Evolutionary conservation across 2,797 vertebrate species (phyloP), one percentile per base, ranked within the genome.

Genomic region (Cyprinella venusta): DNA sequence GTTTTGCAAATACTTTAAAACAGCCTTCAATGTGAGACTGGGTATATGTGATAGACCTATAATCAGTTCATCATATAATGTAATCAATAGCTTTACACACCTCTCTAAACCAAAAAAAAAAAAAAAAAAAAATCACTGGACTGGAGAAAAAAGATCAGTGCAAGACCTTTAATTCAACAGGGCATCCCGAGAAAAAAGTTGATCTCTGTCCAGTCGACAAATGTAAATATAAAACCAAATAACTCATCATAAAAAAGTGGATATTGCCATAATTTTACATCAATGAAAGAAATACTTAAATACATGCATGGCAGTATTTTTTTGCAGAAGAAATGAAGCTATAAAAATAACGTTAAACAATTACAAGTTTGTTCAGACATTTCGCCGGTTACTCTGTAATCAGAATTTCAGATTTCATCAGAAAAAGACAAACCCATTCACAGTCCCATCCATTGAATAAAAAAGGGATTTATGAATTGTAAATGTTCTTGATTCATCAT

Each of bases 401-500:
- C 24, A 30, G 8, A 65, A 36, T 38, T 36, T 48, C 16, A 0
- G 26, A 84, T 80, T 79, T 72, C 45, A n/a, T 64, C 70, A 80
- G 54, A 76, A 52, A 52, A 30, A 24, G 24, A 45, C 75, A 50
- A 78, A 76, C n/a, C 26, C 74, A 24, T 81, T 75, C 36, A 76
- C 54, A 50, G 16, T 77, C 42, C 67, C 50, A 42, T 80, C 13
- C 21, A 26, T n/a, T 59, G 68, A 42, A 21, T 80, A 15, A 61
- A 61, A 65, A 70, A n/a, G 5, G 36, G 2, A n/a, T 59, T 45
- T 26, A 12, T 59, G 5, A 78, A 21, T 42, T 26, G 8, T 26
- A 33, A 88, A 68, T 82, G 87, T 84, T 91, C 89, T 88, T 83
- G 87, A 89, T 90, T 91, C 93, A 95, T 91, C 93, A 95, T 91